A percentile compares a stretch with the other conserved stretches of the same genome.
Evolutionary conservation across 2,113 vertebrate genomes (phyloP).

Genomic region (Egretta garzetta): DNA sequence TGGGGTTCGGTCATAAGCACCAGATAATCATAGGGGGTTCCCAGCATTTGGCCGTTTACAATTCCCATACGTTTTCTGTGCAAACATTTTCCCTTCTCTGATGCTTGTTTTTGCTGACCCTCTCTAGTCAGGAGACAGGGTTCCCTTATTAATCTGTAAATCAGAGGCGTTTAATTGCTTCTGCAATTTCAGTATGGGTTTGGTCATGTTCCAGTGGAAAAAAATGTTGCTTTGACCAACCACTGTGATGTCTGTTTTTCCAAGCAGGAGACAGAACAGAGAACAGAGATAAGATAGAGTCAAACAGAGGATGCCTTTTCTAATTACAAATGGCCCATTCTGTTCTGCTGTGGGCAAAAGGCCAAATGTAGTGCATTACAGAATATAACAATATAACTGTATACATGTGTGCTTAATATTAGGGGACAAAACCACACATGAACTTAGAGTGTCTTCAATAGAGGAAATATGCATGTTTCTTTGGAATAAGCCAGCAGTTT

Average conservation of each 20-base stretch:
- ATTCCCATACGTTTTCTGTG: conserved; percentile 50
- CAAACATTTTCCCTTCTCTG: conserved; percentile 64
- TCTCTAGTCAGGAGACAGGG: conserved; percentile 42
- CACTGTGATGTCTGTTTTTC: conserved; percentile 71
- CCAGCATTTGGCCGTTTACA: not conserved
- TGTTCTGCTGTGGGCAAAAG: conserved; percentile 48
- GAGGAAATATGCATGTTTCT: not conserved
- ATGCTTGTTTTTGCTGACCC: conserved; percentile 62
- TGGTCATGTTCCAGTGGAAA: conserved; percentile 58
- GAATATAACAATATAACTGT: not conserved
- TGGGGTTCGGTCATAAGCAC: not conserved
- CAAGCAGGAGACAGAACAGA: conserved; percentile 58
- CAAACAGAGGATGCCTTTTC: conserved; percentile 33
- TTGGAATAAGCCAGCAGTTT: conserved; percentile 11
- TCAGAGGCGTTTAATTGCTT: conserved; percentile 67
- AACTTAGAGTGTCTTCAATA: not conserved
- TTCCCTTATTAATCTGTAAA: conserved; percentile 73
- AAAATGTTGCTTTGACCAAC: conserved; percentile 64
- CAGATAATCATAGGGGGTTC: not conserved
- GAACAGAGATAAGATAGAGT: conserved; percentile 46
- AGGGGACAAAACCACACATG: not conserved
- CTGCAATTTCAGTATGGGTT: conserved; percentile 54
- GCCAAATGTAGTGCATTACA: conserved; percentile 53
- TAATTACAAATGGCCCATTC: conserved; percentile 53
- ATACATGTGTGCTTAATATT: not conserved